Evolutionary conservation across 2,113 vertebrate species (phyloP).

Genomic region (Cinclus cinclus): DNA sequence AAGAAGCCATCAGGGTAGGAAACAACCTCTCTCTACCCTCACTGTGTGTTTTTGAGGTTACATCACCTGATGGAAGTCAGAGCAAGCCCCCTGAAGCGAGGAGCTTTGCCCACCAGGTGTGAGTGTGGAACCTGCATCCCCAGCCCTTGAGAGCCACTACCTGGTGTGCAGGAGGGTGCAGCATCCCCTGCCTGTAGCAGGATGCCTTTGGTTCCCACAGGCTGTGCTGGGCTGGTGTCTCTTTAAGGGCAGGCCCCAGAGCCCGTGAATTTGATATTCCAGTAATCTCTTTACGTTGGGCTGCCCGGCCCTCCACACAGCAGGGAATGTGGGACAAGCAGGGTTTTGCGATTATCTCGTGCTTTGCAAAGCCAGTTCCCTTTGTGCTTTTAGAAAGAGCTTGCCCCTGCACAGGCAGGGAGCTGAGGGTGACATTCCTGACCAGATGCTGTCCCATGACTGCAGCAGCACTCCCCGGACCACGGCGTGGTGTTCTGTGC

Average conservation of each 20-base stretch:
- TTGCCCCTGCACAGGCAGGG: background rate
- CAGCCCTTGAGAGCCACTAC: background rate
- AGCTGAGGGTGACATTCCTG: rapidly evolving
- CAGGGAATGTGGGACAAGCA: slow-evolving; percentile 43
- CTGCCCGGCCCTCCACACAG: background rate
- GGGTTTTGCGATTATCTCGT: slow-evolving; percentile 43
- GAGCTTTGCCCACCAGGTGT: background rate
- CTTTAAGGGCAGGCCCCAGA: background rate
- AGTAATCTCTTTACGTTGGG: background rate
- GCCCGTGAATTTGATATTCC: background rate
- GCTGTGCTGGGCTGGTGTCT: background rate
- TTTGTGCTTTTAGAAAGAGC: background rate
- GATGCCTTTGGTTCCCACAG: background rate
- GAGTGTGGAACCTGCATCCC: background rate
- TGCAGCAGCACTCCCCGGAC: background rate
- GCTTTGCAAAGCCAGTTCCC: slow-evolving; percentile 10
- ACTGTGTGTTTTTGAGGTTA: background rate
- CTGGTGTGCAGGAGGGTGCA: background rate
- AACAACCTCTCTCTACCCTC: background rate
- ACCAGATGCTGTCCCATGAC: rapidly evolving
- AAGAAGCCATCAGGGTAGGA: background rate
- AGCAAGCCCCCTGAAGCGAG: rapidly evolving
- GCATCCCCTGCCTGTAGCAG: background rate
- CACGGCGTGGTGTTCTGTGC: background rate
- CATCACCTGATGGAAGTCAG: background rate